Evolutionary conservation across 2,888 invertebrate genomes (phyloP), one percentile per base, ranked within the genome.

Genomic region (Leucophora obtusa): DNA sequence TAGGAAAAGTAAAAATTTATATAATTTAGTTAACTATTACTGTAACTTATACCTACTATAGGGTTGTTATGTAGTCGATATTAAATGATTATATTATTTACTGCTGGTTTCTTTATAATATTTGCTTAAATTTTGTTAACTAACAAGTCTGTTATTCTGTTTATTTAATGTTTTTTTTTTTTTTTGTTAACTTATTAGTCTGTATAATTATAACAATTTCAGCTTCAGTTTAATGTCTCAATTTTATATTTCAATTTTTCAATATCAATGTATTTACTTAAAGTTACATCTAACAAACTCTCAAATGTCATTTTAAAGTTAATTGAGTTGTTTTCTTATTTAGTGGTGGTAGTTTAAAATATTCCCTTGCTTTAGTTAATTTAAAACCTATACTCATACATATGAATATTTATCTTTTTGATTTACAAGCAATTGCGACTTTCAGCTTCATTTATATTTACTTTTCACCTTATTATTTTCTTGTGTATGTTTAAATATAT

Each of bases 391-490:
- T 38, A 35, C 35, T 35, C 35, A 35, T 7, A 38, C 38, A 11
- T 72, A 11, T 35, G 58, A 74, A 80, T 81, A 77, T 81, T 81
- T 73, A 62, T 73, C 17, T 77, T 74, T 77, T 53, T 77, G 66
- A 74, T 81, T 81, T 50, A 74, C 77, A 70, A 70, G 60, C 60
- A 70, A 65, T 70, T 81, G 81, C 58, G 77, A 81, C 65, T 81
- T 81, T 74, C 77, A 73, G 77, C 77, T 81, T 81, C 73, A 74
- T 62, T 81, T 81, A 33, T 73, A 70, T 81, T 81, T 81, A 77
- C 73, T 70, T 70, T 70, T 56, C 70, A 77, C 66, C 66, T 77
- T 65, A 54, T 73, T 66, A 73, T 59, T 18, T 66, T 28, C 6
- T 28, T 28, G 2, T 65, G 9, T 33, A 58, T 15, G n/a, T 10